Conservation (phyloP, 2,797 vertebrate species). For the Sebastes nivosus region DNA sequence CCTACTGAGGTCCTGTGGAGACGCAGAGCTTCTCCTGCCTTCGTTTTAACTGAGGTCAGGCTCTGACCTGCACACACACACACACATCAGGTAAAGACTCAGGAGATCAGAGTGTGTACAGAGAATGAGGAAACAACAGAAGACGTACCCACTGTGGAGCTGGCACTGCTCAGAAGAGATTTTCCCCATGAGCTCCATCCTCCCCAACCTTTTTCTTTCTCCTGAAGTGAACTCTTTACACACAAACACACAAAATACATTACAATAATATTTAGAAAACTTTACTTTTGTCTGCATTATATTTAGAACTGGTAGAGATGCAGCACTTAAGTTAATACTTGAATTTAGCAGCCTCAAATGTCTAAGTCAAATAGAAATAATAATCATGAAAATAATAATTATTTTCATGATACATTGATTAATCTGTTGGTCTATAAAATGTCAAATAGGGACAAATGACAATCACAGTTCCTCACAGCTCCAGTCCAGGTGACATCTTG, state of each 20-base stretch:
- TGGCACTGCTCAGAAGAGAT: conserved; percentile 92
- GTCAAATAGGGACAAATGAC: neutral
- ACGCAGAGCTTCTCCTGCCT: conserved; percentile 74
- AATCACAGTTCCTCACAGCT: neutral
- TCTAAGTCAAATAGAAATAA: neutral
- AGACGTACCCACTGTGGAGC: conserved; percentile 90
- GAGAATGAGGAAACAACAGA: neutral
- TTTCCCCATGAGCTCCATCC: conserved; percentile 97
- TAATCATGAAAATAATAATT: too few species aligned
- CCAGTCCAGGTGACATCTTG: neutral
- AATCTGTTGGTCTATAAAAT: neutral
- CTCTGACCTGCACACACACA: conserved; percentile 85
- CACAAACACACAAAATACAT: conserved; percentile 17
- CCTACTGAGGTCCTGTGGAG: conserved; percentile 73
- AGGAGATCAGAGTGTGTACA: neutral
- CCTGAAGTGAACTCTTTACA: conserved; percentile 45
- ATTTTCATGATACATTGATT: neutral
- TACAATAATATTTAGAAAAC: neutral
- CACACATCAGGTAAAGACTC: neutral
- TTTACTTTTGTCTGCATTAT: neutral
- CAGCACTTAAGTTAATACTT: neutral
- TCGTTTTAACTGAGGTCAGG: conserved; percentile 92
- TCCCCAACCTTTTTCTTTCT: conserved; percentile 85
- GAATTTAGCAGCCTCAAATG: neutral
- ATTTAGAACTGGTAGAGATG: neutral